A percentile compares a stretch with the other conserved stretches of the same genome.
Conservation (phyloP, 2,113 vertebrate species). For the Aphyosemion australe region DNA sequence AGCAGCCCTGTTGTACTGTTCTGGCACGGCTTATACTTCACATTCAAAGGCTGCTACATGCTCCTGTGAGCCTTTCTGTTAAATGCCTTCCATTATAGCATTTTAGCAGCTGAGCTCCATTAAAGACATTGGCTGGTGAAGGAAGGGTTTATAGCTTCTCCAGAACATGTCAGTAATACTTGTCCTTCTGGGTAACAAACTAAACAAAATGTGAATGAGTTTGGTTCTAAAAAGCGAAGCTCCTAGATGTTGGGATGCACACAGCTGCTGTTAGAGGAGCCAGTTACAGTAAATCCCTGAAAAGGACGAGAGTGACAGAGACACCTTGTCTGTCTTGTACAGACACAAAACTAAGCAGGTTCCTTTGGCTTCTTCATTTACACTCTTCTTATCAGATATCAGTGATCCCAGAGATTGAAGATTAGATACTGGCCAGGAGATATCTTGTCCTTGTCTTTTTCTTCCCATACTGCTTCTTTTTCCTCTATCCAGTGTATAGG, state of each 20-base stretch:
- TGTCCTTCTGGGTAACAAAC: neutral
- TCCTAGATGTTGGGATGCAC: constrained; percentile 7
- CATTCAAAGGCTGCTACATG: constrained; percentile 4
- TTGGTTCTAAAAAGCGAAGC: neutral
- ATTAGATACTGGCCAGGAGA: constrained; percentile 59
- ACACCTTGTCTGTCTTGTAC: constrained; percentile 50
- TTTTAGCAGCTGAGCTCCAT: constrained; percentile 16
- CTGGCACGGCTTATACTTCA: constrained; percentile 13
- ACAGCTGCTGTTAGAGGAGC: neutral
- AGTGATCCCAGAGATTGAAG: constrained; percentile 64
- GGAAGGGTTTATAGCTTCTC: constrained; percentile 6
- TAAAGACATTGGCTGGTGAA: constrained; percentile 7
- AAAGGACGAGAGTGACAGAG: constrained; percentile 45
- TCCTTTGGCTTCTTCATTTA: constrained; percentile 65
- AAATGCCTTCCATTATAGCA: neutral
- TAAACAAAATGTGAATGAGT: neutral
- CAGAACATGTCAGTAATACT: neutral
- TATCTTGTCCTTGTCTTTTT: constrained; percentile 64
- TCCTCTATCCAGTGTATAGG: constrained; percentile 44
- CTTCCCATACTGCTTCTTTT: constrained; percentile 32
- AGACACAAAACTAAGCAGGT: constrained; percentile 45
- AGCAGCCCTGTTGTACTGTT: constrained; percentile 1
- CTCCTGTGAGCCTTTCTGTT: constrained; percentile 4
- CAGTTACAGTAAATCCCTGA: constrained; percentile 44
- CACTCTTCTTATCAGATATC: constrained; percentile 69